These are phyloP conservation scores for Ceuthmochares aereus DNA, from an alignment of 2,113 vertebrate species.

Conservation along the genomic window DNA sequence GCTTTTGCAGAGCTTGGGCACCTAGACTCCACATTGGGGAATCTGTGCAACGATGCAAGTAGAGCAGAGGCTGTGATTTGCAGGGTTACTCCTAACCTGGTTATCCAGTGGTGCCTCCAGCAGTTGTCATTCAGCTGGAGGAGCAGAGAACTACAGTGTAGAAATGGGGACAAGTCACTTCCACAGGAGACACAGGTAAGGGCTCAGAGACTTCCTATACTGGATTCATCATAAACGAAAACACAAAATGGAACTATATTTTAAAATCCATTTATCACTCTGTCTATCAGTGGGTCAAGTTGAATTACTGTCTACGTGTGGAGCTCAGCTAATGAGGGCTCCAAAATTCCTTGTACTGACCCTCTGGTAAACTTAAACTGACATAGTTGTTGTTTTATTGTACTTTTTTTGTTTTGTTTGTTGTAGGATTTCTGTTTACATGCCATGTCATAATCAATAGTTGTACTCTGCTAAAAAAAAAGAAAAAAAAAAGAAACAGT, in stretches of 20 bases:
- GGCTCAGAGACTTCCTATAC: not conserved
- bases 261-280: not conserved
- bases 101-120: not conserved
- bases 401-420: not conserved
- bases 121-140: not conserved
- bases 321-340: not conserved
- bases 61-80: not conserved
- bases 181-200: not conserved
- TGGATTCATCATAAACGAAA: not conserved
- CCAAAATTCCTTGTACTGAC: not conserved
- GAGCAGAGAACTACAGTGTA: not conserved
- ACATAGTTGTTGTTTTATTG: not conserved
- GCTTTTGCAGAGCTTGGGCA: not conserved
- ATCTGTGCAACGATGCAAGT: not conserved
- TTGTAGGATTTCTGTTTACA: not conserved
- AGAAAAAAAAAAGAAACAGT: not conserved
- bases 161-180: not conserved
- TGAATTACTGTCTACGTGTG: not conserved
- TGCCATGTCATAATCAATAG: not conserved
- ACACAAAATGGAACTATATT: not conserved
- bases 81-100: not conserved
- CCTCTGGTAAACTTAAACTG: not conserved
- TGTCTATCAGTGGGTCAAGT: not conserved
- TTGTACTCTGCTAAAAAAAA: not conserved
- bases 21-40: not conserved